phyloP scores from a whole-genome alignment of 2,113 vertebrate genomes.

The Orycteropus afer region DNA sequence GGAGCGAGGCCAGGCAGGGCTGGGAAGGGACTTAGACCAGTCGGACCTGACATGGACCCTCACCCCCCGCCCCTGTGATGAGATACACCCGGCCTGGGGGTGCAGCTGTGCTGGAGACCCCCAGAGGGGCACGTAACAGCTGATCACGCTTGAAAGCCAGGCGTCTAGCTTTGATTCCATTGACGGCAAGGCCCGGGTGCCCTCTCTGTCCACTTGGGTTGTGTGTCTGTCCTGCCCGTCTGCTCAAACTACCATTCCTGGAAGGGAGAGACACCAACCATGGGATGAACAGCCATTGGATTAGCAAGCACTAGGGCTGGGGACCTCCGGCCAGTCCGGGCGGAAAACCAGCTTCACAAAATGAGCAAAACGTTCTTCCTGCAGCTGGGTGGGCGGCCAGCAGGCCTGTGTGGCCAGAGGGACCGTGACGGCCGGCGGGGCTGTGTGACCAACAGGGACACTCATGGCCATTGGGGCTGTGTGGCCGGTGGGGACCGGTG shows the following conservation, averaged over 20 bases:
- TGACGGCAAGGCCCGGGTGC: constrained; percentile 60
- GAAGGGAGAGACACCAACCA: constrained; percentile 79
- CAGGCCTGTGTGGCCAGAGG: neutral
- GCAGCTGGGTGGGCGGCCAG: accelerated
- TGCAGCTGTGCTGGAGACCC: constrained; percentile 5
- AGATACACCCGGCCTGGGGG: constrained; percentile 50
- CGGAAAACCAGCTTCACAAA: constrained; percentile 46
- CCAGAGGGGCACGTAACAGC: constrained; percentile 39
- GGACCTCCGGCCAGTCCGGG: constrained; percentile 63
- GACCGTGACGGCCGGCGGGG: too few species aligned
- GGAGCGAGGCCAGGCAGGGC: neutral
- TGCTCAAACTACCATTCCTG: constrained; percentile 81
- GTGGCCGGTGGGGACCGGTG: too few species aligned
- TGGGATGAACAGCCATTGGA: constrained; percentile 83
- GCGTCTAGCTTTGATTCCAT: constrained; percentile 68
- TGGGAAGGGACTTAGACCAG: neutral
- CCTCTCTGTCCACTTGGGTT: constrained; percentile 78
- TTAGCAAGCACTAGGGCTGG: constrained; percentile 79
- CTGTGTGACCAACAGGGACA: too few species aligned
- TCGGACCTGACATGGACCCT: neutral
- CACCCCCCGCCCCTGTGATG: too few species aligned
- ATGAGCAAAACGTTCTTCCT: accelerated
- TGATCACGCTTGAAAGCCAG: constrained; percentile 76
- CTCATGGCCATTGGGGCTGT: too few species aligned
- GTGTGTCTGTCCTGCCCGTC: constrained; percentile 68